Evolutionary conservation across 2,888 invertebrate species (phyloP).

Genomic region (Diarsia dahlii): DNA sequence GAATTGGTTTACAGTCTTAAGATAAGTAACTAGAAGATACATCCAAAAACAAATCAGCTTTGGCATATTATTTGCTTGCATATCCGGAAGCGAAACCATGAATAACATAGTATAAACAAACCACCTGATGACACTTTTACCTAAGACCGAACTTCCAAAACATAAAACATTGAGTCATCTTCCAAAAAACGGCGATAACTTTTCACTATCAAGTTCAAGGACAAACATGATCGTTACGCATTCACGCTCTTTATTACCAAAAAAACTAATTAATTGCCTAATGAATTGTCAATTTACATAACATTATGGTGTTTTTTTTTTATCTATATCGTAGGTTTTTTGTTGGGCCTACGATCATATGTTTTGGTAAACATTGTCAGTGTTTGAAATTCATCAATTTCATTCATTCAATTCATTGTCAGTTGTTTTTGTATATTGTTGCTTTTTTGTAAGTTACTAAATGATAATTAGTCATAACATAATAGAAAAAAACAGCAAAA

Average conservation of each 20-base stretch:
- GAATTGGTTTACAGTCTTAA: not conserved
- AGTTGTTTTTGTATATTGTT: conserved; percentile 19
- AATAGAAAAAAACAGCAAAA: conserved; percentile 9
- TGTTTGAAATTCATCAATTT: too few species aligned
- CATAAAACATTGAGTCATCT: conserved; percentile 41
- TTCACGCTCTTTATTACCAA: conserved; percentile 19
- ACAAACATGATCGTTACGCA: conserved; percentile 40
- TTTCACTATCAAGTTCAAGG: conserved; percentile 43
- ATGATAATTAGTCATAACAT: conserved; percentile 14
- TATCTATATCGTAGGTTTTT: conserved; percentile 46
- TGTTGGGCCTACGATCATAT: conserved; percentile 52
- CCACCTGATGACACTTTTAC: not conserved
- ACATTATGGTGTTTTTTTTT: conserved; percentile 56
- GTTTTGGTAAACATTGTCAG: conserved; percentile 52
- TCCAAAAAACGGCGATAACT: conserved; percentile 19
- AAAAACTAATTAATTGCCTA: conserved; percentile 50
- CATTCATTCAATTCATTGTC: too few species aligned
- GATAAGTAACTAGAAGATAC: not conserved
- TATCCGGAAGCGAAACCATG: not conserved
- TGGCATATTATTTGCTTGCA: not conserved
- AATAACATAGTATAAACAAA: not conserved
- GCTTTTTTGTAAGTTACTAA: conserved; percentile 1
- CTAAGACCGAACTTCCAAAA: not conserved
- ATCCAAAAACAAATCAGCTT: not conserved
- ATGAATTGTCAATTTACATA: conserved; percentile 62